A percentile compares a stretch with the other conserved stretches of the same genome.
Evolutionary conservation across 2,113 vertebrate genomes (phyloP).

Genomic region (Alethe diademata): DNA sequence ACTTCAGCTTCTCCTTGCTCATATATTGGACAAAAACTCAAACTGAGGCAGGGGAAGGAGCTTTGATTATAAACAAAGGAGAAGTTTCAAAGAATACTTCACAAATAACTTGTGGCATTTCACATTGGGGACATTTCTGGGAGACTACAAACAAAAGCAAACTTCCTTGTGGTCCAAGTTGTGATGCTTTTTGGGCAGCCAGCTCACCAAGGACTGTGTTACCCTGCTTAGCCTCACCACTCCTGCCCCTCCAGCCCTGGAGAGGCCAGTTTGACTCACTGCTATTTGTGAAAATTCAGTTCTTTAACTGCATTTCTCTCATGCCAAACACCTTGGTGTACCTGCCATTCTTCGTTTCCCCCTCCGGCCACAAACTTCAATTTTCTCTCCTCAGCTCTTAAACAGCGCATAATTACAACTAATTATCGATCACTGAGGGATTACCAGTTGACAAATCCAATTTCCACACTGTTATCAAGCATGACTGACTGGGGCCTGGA

Average conservation of each 20-base stretch:
- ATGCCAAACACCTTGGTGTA: not conserved
- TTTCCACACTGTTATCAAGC: slow-evolving; percentile 35
- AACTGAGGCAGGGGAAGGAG: not conserved
- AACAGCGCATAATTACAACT: slow-evolving; percentile 44
- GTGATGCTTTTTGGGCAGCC: not conserved
- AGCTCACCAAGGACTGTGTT: not conserved
- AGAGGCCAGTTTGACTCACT: not conserved
- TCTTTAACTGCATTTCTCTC: not conserved
- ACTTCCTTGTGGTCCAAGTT: not conserved
- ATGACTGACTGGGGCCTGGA: not conserved
- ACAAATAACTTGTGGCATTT: not conserved
- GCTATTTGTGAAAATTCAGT: not conserved
- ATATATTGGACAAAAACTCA: not conserved
- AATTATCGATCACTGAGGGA: slow-evolving; percentile 64
- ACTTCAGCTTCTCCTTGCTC: not conserved
- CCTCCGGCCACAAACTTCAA: not conserved
- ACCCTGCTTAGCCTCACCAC: not conserved
- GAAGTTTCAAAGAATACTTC: not conserved
- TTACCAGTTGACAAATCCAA: slow-evolving; percentile 67
- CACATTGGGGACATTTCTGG: not conserved
- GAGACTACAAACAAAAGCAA: not conserved
- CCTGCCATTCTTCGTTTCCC: slow-evolving; percentile 42
- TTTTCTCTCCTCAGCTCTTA: slow-evolving; percentile 3
- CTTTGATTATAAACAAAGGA: not conserved
- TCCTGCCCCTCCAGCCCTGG: not conserved